phyloP scores from a whole-genome alignment of 1,140 invertebrate genomes.

The Piezodorus guildinii region DNA sequence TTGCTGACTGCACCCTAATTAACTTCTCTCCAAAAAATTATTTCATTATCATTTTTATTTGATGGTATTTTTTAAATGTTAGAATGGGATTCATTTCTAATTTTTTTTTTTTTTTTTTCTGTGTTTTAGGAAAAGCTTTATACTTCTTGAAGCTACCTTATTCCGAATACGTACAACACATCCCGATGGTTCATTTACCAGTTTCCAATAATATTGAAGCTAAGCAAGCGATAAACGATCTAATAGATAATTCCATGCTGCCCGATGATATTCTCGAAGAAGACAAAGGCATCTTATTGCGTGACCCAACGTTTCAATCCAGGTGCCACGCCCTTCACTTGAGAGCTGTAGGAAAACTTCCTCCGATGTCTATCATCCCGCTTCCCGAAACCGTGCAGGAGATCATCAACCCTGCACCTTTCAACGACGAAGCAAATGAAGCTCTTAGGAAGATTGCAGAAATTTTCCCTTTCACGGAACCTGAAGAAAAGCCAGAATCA shows the following conservation, averaged over 20 bases:
- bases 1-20: too few species aligned
- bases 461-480: background rate
- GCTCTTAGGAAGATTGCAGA: background rate
- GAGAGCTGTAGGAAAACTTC: constrained; percentile 1
- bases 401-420: background rate
- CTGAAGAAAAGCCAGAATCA: background rate
- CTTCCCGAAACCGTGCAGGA: background rate
- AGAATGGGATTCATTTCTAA: too few species aligned
- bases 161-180: constrained; percentile 15
- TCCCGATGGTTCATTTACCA: constrained; percentile 1
- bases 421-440: background rate
- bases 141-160: constrained; percentile 20
- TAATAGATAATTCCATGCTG: constrained; percentile 4
- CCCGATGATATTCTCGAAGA: constrained; percentile 13
- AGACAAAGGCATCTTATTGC: constrained; percentile 7
- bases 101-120: background rate
- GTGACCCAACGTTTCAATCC: constrained; percentile 11
- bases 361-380: background rate
- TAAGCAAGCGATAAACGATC: background rate
- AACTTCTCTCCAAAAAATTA: too few species aligned
- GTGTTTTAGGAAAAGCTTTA: constrained; percentile 13
- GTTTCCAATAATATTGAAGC: background rate
- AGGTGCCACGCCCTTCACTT: constrained; percentile 3
- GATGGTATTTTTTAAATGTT: too few species aligned
- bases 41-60: too few species aligned